Evolutionary conservation across 2,888 invertebrate genomes (phyloP).

Genomic region (Thelaira solivaga): DNA sequence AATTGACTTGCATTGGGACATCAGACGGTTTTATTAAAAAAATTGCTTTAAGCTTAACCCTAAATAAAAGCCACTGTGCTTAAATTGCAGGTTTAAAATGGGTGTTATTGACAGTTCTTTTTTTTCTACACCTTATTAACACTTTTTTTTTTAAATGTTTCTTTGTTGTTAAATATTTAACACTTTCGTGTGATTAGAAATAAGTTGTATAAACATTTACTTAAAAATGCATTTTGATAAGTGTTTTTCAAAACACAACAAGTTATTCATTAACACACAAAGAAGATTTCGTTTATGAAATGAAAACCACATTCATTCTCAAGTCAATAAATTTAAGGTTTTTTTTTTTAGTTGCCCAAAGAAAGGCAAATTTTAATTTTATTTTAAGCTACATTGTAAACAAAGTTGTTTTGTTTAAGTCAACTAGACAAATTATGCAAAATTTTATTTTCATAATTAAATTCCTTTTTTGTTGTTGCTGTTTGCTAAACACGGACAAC

Average conservation of each 20-base stretch:
- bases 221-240: constrained; percentile 4
- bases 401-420: constrained; percentile 35
- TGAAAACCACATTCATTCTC: too few relatives aligned
- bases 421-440: constrained; percentile 53
- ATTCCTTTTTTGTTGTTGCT: constrained; percentile 18
- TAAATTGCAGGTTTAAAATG: too few relatives aligned
- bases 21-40: too few relatives aligned
- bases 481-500: neutral
- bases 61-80: too few relatives aligned
- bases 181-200: constrained; percentile 36
- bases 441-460: constrained; percentile 58
- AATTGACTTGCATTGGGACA: too few relatives aligned
- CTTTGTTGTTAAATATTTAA: constrained; percentile 31
- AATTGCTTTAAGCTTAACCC: too few relatives aligned
- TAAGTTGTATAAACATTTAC: constrained; percentile 32
- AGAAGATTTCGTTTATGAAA: too few relatives aligned
- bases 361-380: neutral
- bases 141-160: constrained; percentile 3
- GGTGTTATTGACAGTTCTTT: too few relatives aligned
- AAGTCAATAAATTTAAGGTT: neutral
- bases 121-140: too few relatives aligned
- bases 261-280: neutral
- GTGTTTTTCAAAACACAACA: neutral
- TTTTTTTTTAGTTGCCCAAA: neutral
- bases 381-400: constrained; percentile 1